phyloP scores from a whole-genome alignment of 2,888 invertebrate genomes.

The Euplagia quadripunctaria region DNA sequence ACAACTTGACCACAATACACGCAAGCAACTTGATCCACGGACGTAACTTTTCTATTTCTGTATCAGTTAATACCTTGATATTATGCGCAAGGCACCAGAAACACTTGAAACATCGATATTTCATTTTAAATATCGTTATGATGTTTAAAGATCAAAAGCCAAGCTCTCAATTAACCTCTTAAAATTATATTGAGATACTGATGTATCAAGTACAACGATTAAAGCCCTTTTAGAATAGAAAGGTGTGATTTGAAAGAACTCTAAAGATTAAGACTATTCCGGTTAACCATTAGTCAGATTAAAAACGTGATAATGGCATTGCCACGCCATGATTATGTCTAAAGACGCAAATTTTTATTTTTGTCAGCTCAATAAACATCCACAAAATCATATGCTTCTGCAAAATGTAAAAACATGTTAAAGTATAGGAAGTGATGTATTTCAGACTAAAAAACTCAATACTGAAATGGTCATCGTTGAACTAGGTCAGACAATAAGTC shows the following conservation, averaged over 20 bases:
- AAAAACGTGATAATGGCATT: no score
- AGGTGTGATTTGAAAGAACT: not conserved
- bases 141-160: slow-evolving; percentile 50
- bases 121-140: slow-evolving; percentile 28
- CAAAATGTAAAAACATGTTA: not conserved
- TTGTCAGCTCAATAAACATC: no score
- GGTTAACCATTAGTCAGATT: no score
- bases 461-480: not conserved
- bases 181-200: slow-evolving; percentile 7
- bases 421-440: not conserved
- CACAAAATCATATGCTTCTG: no score
- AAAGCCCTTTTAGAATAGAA: not conserved
- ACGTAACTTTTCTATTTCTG: slow-evolving; percentile 58
- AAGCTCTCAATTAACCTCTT: slow-evolving; percentile 28
- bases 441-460: not conserved
- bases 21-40: slow-evolving; percentile 56
- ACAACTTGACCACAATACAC: slow-evolving; percentile 52
- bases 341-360: no score
- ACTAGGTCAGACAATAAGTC: not conserved
- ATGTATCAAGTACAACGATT: not conserved
- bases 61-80: slow-evolving; percentile 45
- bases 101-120: slow-evolving; percentile 37
- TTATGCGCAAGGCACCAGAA: slow-evolving; percentile 28
- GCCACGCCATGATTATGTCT: no score
- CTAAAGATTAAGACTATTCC: no score